phyloP scores from a whole-genome alignment of 2,113 vertebrate genomes.

The Rhinolophus sinicus region DNA sequence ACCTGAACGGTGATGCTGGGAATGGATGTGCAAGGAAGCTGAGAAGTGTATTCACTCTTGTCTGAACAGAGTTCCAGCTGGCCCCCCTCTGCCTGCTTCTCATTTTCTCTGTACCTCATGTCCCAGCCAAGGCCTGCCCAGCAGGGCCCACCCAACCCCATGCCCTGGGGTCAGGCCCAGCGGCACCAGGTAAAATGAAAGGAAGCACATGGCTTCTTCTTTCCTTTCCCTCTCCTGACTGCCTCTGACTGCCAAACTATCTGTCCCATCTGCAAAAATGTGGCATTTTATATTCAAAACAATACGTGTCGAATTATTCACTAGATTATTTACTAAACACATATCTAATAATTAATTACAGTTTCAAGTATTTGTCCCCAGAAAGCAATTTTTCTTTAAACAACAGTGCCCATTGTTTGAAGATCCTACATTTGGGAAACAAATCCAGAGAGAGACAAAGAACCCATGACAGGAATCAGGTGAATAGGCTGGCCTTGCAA shows the following conservation, averaged over 20 bases:
- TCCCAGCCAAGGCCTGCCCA: not conserved
- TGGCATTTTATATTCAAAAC: not conserved
- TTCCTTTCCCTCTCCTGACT: not conserved
- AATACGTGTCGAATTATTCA: not conserved
- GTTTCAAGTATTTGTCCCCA: not conserved
- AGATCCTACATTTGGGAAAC: not conserved
- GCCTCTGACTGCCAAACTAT: not conserved
- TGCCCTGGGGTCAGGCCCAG: not conserved
- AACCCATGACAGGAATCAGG: not conserved
- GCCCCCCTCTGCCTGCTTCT: not conserved
- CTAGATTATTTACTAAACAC: not conserved
- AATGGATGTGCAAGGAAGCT: not conserved
- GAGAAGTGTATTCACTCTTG: too few species aligned
- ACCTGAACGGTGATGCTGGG: fast-evolving
- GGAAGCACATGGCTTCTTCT: not conserved
- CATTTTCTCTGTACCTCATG: not conserved
- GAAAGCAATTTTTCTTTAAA: not conserved
- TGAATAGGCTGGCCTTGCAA: not conserved
- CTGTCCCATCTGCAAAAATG: not conserved
- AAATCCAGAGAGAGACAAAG: not conserved
- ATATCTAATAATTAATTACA: slow-evolving; percentile 40
- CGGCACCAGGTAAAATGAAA: not conserved
- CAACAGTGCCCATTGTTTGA: not conserved
- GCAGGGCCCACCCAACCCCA: not conserved
- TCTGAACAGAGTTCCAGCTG: not conserved